phyloP scores from a whole-genome alignment of 1,140 invertebrate genomes.

The Heliothis subflexa region DNA sequence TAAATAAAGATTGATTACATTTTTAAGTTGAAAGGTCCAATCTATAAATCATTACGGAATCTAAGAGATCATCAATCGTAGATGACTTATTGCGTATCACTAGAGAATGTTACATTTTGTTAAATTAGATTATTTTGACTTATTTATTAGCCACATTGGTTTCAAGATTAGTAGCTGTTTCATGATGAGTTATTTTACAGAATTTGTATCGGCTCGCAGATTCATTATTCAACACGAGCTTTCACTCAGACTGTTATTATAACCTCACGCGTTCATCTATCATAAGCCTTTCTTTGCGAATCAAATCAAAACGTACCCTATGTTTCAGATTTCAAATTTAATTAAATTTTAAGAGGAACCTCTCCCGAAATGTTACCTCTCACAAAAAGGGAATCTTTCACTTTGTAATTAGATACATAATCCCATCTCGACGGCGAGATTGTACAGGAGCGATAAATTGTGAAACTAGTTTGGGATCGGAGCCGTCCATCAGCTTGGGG shows the following conservation, averaged over 20 bases:
- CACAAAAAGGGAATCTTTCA: slow-evolving; percentile 50
- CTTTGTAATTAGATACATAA: slow-evolving; percentile 56
- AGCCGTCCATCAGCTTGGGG: slow-evolving; percentile 54
- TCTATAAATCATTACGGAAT: slow-evolving; percentile 56
- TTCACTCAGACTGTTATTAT: slow-evolving; percentile 50
- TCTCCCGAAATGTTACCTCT: slow-evolving; percentile 12
- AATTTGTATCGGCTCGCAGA: not conserved
- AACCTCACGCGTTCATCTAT: slow-evolving; percentile 40
- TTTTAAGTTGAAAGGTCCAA: slow-evolving; percentile 53
- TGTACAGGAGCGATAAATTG: slow-evolving; percentile 63
- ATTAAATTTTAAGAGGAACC: slow-evolving; percentile 50
- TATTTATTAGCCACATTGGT: not conserved
- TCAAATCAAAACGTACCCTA: slow-evolving; percentile 43
- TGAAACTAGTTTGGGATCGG: slow-evolving; percentile 62
- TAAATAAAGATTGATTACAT: slow-evolving; percentile 52
- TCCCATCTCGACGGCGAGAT: slow-evolving; percentile 51
- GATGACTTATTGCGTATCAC: slow-evolving; percentile 19
- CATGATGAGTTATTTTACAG: slow-evolving; percentile 43
- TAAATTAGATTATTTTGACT: slow-evolving; percentile 30
- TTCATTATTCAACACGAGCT: slow-evolving; percentile 47
- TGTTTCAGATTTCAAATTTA: slow-evolving; percentile 50
- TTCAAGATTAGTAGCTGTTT: slow-evolving; percentile 43
- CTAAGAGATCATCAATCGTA: slow-evolving; percentile 17
- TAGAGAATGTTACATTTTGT: slow-evolving; percentile 42
- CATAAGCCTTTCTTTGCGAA: slow-evolving; percentile 49